Conservation (phyloP, 2,888 invertebrate genomes). For the Cheilosia vernalis region DNA sequence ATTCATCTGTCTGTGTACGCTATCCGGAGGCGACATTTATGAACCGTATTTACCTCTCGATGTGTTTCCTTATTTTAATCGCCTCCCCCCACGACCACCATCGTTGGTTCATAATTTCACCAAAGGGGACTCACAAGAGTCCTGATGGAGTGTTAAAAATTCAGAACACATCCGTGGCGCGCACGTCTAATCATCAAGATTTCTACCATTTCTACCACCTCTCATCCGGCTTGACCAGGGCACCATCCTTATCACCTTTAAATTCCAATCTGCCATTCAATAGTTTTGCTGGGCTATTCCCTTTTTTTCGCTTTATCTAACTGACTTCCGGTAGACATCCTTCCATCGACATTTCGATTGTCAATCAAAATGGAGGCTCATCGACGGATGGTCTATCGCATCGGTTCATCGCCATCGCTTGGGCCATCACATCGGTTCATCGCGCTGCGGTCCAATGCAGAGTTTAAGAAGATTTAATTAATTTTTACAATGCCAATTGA, state of each 20-base stretch:
- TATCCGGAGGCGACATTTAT: slow-evolving; percentile 46
- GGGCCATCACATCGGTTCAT: slow-evolving; percentile 5
- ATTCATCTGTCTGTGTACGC: slow-evolving; percentile 67
- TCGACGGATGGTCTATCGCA: slow-evolving; percentile 23
- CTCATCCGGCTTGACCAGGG: slow-evolving; percentile 56
- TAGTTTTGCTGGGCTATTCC: slow-evolving; percentile 43
- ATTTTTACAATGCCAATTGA: slow-evolving; percentile 75
- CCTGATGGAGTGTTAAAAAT: slow-evolving; percentile 54
- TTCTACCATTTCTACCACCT: slow-evolving; percentile 10
- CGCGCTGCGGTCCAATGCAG: slow-evolving; percentile 62
- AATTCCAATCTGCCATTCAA: slow-evolving; percentile 62
- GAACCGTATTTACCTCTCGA: slow-evolving; percentile 56
- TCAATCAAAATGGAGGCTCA: slow-evolving; percentile 69
- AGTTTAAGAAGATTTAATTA: slow-evolving; percentile 74
- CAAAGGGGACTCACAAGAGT: slow-evolving; percentile 11
- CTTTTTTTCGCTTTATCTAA: slow-evolving; percentile 3
- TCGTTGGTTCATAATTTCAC: slow-evolving; percentile 7
- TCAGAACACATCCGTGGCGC: slow-evolving; percentile 54
- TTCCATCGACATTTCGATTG: slow-evolving; percentile 59
- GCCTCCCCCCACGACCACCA: neutral
- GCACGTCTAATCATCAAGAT: slow-evolving; percentile 68
- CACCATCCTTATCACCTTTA: slow-evolving; percentile 66
- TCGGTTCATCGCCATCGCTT: slow-evolving; percentile 16
- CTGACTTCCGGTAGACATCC: slow-evolving; percentile 64
- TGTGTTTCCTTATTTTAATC: slow-evolving; percentile 50